Base-by-base conservation (phyloP, 1,140 invertebrate genomes). In the Oryzaephilus surinamensis region DNA sequence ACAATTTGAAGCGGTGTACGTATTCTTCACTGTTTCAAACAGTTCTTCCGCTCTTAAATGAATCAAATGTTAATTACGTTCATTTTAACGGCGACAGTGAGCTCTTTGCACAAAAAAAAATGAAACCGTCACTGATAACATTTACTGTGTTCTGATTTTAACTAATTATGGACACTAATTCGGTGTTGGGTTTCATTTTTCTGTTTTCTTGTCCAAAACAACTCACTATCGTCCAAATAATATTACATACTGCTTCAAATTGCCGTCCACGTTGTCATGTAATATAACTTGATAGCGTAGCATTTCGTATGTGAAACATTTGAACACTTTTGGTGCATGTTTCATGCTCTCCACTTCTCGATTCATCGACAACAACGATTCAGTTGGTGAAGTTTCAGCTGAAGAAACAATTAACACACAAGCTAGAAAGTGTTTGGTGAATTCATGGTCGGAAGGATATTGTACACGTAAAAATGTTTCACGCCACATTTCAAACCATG, bases 401-500 rank as follows among this genome's bases (percentile, higher is more conserved):
- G 88, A 85, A 7, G 86, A 85, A 11, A 89, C 77, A 5, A 94
- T 84, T 47, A 93, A 78, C 48, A 86, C 72, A 67, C 92, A 96
- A 12, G 82, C 86, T n/a, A 96, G 55, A 64, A 87, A 88, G 66
- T 96, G 90, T 55, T 88, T 87, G 0, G 88, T 85, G 58, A 92
- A 97, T 66, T 97, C 93, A 71, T 97, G 91, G 56, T 97, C 91
- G 10, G 86, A 88, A 23, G 87, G 84, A 57, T 83, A 89, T 58
- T 91, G 80, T 2, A 92, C 81, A 55, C 81, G 81, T 12, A 95
- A 70, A 64, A 95, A 96, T 16, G 79, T 84, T 54, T 94, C 86
- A 55, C 91, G 73, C 86, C 91, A 97, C n/a, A 80, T 72, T 60
- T 96, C 91, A 69, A 88, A 97, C 93, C 93, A 97, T n/a, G 90